phyloP scores from a whole-genome alignment of 1,140 invertebrate genomes.

The Ephestia elutella region DNA sequence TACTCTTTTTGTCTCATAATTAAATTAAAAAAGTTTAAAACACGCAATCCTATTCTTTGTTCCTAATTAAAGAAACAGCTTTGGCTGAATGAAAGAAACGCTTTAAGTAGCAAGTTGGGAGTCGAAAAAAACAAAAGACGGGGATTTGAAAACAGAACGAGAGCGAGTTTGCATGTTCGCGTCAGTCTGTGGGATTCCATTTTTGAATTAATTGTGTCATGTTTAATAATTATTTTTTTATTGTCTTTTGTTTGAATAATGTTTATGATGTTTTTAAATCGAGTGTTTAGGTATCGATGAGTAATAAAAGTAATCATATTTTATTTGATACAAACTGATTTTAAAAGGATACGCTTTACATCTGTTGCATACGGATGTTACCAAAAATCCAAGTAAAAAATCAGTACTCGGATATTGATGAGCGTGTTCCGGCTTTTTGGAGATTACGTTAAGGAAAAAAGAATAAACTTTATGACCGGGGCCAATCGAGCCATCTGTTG shows the following conservation, averaged over 20 bases:
- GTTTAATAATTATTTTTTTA: constrained; percentile 23
- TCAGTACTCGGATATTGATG: constrained; percentile 56
- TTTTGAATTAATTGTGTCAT: constrained; percentile 33
- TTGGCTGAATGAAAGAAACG: constrained; percentile 47
- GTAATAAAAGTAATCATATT: not conserved
- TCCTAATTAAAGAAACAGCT: constrained; percentile 67
- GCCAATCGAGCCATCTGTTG: constrained; percentile 34
- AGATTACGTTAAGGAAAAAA: constrained; percentile 32
- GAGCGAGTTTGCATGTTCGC: constrained; percentile 50
- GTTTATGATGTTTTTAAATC: constrained; percentile 2
- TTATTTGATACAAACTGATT: not conserved
- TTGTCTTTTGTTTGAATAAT: constrained; percentile 11
- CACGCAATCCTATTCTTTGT: constrained; percentile 67
- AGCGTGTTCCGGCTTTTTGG: constrained; percentile 52
- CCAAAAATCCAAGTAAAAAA: constrained; percentile 55
- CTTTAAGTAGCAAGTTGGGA: constrained; percentile 67
- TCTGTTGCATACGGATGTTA: constrained; percentile 60
- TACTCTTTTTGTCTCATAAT: constrained; percentile 67
- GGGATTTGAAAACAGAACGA: constrained; percentile 41
- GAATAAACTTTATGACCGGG: constrained; percentile 28
- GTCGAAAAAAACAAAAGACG: constrained; percentile 40
- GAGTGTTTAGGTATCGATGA: not conserved
- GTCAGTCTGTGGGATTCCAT: constrained; percentile 44
- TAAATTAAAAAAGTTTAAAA: constrained; percentile 69
- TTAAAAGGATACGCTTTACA: constrained; percentile 26